These are phyloP conservation scores for Enteromius viviparus DNA, from an alignment of 2,797 vertebrate species.

Conservation along the genomic window DNA sequence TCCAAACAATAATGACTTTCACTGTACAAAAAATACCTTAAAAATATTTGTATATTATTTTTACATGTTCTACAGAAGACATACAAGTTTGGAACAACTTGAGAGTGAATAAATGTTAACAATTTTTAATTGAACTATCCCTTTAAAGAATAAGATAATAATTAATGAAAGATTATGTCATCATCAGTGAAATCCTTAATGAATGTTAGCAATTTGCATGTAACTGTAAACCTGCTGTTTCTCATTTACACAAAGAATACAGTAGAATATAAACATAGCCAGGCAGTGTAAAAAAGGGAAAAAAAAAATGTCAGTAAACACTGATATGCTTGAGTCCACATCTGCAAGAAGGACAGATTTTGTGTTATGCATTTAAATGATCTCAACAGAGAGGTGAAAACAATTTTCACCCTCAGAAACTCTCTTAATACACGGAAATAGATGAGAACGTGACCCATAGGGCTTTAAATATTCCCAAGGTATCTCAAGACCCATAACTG, in stretches of 20 bases:
- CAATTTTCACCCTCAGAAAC: slow-evolving; percentile 37
- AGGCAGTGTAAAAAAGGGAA: not conserved
- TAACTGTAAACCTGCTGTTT: not conserved
- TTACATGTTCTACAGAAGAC: no score
- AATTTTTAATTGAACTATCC: not conserved
- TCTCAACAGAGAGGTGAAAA: slow-evolving; percentile 35
- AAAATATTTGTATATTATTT: no score
- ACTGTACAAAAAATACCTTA: not conserved
- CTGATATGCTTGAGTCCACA: slow-evolving; percentile 6
- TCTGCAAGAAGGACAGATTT: slow-evolving; percentile 6
- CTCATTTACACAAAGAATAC: slow-evolving; percentile 3
- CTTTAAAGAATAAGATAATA: not conserved
- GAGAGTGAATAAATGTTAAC: not conserved
- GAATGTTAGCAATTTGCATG: not conserved
- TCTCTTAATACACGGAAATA: slow-evolving; percentile 21
- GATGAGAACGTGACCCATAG: not conserved
- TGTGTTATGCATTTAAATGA: slow-evolving; percentile 34
- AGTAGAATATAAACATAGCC: not conserved
- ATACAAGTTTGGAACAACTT: not conserved
- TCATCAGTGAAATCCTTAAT: not conserved
- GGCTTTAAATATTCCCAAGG: slow-evolving; percentile 25
- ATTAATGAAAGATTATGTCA: not conserved
- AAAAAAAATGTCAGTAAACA: not conserved
- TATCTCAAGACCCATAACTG: not conserved
- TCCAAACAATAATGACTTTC: not conserved